These are phyloP conservation scores for Ptychodera flava DNA, from an alignment of 35 echinoderm and acorn worm species.

Conservation along the genomic window DNA sequence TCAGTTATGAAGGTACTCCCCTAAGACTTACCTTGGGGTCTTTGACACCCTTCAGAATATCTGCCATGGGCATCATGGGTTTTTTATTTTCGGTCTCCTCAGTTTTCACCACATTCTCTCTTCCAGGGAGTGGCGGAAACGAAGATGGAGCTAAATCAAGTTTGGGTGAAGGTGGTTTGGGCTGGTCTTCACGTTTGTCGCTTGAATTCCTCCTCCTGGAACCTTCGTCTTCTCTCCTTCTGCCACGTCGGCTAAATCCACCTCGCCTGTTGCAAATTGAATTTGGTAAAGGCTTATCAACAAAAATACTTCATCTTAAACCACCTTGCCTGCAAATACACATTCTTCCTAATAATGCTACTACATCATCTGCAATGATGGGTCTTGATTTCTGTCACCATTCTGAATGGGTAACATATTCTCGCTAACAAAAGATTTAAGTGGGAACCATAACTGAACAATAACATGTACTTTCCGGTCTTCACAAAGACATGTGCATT, in stretches of 20 bases:
- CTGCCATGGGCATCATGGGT: neutral
- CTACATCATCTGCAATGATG: no score
- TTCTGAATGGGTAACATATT: no score
- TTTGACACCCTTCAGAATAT: neutral
- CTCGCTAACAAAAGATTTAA: no score
- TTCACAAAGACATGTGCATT: no score
- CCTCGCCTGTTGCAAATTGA: neutral
- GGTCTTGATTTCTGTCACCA: no score
- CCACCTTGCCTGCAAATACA: no score
- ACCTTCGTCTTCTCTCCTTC: neutral
- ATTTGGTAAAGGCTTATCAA: no score
- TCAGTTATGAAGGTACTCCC: no score
- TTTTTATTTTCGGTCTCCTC: neutral
- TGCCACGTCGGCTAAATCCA: neutral
- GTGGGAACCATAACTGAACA: no score
- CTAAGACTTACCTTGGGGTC: neutral
- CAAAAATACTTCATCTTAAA: no score
- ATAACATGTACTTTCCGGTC: no score
- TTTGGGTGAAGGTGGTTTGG: neutral
- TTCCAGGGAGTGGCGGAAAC: neutral
- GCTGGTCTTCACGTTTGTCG: neutral
- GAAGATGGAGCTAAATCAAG: neutral
- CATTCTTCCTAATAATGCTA: no score
- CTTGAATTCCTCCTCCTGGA: neutral
- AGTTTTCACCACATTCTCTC: neutral